Base-by-base conservation (phyloP, 2,888 invertebrate genomes). In the Pristionchus entomophagus region DNA sequence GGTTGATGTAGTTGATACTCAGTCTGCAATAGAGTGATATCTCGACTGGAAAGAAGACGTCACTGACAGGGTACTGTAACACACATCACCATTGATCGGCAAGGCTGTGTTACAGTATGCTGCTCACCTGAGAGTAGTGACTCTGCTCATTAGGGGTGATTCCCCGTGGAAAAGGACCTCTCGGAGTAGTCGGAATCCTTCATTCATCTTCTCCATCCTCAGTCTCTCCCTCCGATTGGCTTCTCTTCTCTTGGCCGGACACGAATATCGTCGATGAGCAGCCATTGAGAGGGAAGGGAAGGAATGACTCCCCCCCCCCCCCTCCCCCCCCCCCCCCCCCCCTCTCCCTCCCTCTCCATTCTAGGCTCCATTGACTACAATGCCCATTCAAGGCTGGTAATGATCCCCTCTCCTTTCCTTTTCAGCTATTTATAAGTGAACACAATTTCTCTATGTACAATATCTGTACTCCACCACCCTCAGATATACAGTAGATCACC, bases 161-260 rank as follows among this genome's bases (percentile, higher is more conserved):
- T 56, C 59, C 2, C 59, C 82, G 4, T 38, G 38, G 38, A 82
- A 82, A 17, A 82, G 59, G 2, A 41, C 22, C 6, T 59, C 26
- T n/a, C 82, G 26, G 4, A 82, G 59, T 45, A 22, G 5, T 45
- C 41, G 41, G 41, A 82, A 82, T 2, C 59, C 82, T 26, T 35
- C 35, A n/a, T 82, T 82, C 82, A 82, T 82, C 35, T 22, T 82
- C 38, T 56, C 56, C 82, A 82, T 82, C 41, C 82, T 56, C 59
- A 82, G 10, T 82, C 82, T 22, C 45, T 82, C 82, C 41, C 82
- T 53, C 59, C 82, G 56, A 82, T 82, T 82, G 1, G 82, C 82
- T 59, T 82, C 82, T 41, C 82, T 82, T 59, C 82, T 82, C 59
- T 82, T 82, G 26, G 82, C 53, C 38, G 59, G 56, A 82, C 82